Base-by-base conservation (phyloP, 1,140 invertebrate genomes). In the Drosophila ironensis region DNA sequence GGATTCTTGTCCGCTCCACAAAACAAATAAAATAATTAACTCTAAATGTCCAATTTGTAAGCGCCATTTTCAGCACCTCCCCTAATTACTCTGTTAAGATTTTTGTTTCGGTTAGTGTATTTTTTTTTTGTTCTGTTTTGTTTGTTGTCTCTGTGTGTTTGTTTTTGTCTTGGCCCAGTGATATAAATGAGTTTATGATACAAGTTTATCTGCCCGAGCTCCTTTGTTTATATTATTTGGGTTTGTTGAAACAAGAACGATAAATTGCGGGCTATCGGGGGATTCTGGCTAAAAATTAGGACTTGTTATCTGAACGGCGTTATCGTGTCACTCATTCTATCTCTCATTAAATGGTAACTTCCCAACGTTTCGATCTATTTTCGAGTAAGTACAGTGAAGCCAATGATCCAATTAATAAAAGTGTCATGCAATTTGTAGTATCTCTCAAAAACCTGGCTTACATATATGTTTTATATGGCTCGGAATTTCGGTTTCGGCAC, bases 41-140 rank as follows among this genome's bases (percentile, higher is more conserved):
- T 33, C 30, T 42, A 28, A 54, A 37, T 42, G 19, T 53, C 5
- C 57, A 17, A 30, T 44, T 71, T 42, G 33, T 28, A 30, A 40
- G 17, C 20, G 14, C 8, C 25, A 24, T 40, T 56, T 51, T 45
- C 28, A 22, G 20, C 48, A 24, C 4, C 12, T 12, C 19, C 19
- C 12, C 8, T 12, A 42, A 56, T 56, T 48, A 56, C 14, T 48
- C 16, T 47, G 7, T 60, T 27, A 48, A 37, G 30, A 19, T 6
- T 2, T 27, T n/a, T n/a, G n/a, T n/a, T n/a, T n/a, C n/a, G n/a
- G n/a, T n/a, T n/a, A n/a, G n/a, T n/a, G n/a, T n/a, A n/a, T n/a
- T n/a, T 6, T 38, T 40, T 27, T 11, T 8, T 7, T 51, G 35
- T 33, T 35, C 12, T 28, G 27, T 28, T 33, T 33, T 14, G 14